Percentiles rank a stretch among this genome's conserved stretches.
These are phyloP conservation scores for Macaria liturata DNA, from an alignment of 2,888 invertebrate genomes.

Conservation along the genomic window DNA sequence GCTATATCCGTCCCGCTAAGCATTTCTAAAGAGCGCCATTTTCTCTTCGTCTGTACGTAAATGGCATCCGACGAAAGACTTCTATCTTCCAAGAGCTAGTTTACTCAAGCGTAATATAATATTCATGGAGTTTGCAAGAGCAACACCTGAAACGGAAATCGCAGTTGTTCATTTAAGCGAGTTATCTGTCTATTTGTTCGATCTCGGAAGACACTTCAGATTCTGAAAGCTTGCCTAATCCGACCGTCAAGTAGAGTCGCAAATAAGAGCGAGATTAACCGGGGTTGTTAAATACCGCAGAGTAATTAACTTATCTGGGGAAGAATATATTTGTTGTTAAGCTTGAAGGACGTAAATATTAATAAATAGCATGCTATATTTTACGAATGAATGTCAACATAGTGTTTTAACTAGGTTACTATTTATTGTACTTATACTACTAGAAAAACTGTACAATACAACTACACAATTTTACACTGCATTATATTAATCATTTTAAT, in stretches of 20 bases:
- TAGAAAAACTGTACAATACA: no score
- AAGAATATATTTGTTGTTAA: no score
- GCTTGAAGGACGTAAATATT: no score
- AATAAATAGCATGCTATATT: no score
- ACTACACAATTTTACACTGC: no score
- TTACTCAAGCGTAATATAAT: conserved; percentile 8
- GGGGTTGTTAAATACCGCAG: conserved; percentile 20
- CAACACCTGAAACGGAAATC: conserved; percentile 10
- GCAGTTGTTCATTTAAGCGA: conserved; percentile 16
- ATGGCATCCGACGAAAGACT: conserved; percentile 2
- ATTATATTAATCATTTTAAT: no score
- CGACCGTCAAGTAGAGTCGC: conserved; percentile 50
- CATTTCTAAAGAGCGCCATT: conserved; percentile 8
- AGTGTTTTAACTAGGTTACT: no score
- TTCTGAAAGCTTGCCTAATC: conserved; percentile 59
- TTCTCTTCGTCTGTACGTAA: conserved; percentile 5
- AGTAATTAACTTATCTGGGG: no score
- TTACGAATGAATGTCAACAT: no score
- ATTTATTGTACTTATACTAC: no score
- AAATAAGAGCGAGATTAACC: conserved; percentile 70
- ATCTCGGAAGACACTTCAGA: conserved; percentile 47
- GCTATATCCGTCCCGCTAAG: conserved; percentile 12
- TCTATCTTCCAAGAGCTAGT: conserved; percentile 6
- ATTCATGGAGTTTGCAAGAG: conserved; percentile 15
- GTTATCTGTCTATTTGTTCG: conserved; percentile 24